Evolutionary conservation across 2,797 vertebrate species (phyloP).

Genomic region (Anisognathus igniventris): DNA sequence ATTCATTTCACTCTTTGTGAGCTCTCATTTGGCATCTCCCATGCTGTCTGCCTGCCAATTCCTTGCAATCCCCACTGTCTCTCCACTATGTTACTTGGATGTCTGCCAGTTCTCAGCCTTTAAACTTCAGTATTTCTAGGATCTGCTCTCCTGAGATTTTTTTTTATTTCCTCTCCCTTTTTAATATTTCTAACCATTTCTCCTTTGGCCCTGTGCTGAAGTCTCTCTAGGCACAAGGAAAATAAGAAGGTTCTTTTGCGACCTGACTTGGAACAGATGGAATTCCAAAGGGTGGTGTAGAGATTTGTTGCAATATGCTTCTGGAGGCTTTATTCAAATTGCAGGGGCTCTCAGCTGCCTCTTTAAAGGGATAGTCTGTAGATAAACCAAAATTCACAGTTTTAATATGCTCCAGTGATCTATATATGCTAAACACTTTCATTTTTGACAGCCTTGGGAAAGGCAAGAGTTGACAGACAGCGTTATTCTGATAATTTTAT

Average conservation of each 20-base stretch:
- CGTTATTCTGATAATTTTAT: not conserved
- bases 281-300: not conserved
- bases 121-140: slow-evolving; percentile 33
- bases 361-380: not conserved
- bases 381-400: not conserved
- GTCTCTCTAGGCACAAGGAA: not conserved
- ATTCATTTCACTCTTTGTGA: slow-evolving; percentile 39
- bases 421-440: not conserved
- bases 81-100: slow-evolving; percentile 15
- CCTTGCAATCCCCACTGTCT: not conserved
- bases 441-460: not conserved
- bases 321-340: not conserved
- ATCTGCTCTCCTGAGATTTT: slow-evolving; percentile 8
- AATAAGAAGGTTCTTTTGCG: not conserved
- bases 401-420: not conserved
- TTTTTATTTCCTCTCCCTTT: not conserved
- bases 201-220: not conserved
- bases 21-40: slow-evolving; percentile 47
- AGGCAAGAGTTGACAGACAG: not conserved
- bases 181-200: not conserved
- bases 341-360: not conserved
- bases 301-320: not conserved
- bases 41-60: slow-evolving; percentile 47
- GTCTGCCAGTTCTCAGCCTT: slow-evolving; percentile 37
- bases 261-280: not conserved